Evolutionary conservation across 2,797 vertebrate species (phyloP), one percentile per base, ranked within the genome.

Genomic region (Siniperca obscura): DNA sequence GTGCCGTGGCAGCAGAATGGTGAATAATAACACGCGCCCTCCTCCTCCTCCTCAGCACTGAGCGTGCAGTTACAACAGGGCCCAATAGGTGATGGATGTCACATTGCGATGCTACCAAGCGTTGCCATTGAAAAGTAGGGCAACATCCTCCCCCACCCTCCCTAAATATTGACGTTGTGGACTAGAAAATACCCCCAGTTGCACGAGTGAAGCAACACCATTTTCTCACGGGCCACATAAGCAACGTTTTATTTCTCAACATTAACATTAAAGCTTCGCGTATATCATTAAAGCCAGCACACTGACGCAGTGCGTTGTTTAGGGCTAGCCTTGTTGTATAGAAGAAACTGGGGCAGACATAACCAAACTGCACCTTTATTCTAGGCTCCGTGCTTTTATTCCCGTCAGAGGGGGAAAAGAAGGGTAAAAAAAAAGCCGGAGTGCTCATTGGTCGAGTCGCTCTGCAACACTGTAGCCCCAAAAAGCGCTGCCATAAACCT

Each of bases 81-180:
- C 89, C 91, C 88, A 74, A 83, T 88, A 87, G 91, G 90, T 94
- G 93, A 93, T 93, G 93, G 93, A 92, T 93, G 93, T 91, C 91
- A 94, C 94, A 93, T 95, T 90, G 93, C 92, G 91, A 95, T 94
- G 93, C 93, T 92, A 87, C 82, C 82, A 62, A 86, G 89, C 88
- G 86, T 83, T 86, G 84, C 89, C 81, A 88, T 71, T 86, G 87
- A 91, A 92, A 94, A 94, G 91, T 94, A 94, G 94, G 94, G 85
- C 93, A 94, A 80, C 88, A 85, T 88, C 87, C 87, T 78, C 88
- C 86, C 90, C 86, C 92, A 76, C 86, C 83, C 80, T 71, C 68
- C 69, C 83, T 70, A 88, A 88, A 89, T 90, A 92, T 90, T 90
- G 91, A 91, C 89, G 87, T 21, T 53, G 81, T 81, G 83, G 77